These are phyloP conservation scores for Gryon sp. DNA, from an alignment of 1,140 invertebrate species.

Conservation along the genomic window DNA sequence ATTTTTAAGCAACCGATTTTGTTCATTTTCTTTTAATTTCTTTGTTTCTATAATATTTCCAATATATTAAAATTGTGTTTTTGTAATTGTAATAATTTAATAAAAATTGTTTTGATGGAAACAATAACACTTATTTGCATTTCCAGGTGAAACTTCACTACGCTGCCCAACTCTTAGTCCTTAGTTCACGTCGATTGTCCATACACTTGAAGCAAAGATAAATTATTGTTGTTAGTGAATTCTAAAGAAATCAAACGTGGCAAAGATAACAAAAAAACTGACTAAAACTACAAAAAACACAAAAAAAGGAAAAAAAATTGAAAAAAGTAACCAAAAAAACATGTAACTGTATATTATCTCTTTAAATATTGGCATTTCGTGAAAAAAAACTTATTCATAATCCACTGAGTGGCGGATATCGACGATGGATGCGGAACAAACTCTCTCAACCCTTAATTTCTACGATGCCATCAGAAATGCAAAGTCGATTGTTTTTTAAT, in stretches of 20 bases:
- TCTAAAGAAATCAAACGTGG: slow-evolving; percentile 52
- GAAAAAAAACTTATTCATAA: slow-evolving; percentile 68
- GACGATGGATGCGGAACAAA: slow-evolving; percentile 57
- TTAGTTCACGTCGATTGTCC: slow-evolving; percentile 78
- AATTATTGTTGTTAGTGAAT: slow-evolving; percentile 76
- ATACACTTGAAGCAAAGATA: slow-evolving; percentile 74
- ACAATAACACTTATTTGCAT: slow-evolving; percentile 16
- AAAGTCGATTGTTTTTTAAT: slow-evolving; percentile 69
- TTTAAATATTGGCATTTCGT: slow-evolving; percentile 72
- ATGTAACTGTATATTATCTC: slow-evolving; percentile 61
- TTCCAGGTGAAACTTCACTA: slow-evolving; percentile 73
- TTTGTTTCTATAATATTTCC: no score
- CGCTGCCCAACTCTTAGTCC: slow-evolving; percentile 78
- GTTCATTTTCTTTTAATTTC: background rate
- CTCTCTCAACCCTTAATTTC: slow-evolving; percentile 56
- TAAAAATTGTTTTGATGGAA: no score
- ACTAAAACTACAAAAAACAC: no score
- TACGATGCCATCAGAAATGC: slow-evolving; percentile 65
- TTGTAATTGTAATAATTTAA: no score
- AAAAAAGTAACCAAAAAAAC: slow-evolving; percentile 12
- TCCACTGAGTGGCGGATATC: slow-evolving; percentile 65
- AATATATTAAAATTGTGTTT: no score
- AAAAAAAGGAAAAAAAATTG: no score
- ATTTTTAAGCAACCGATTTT: no score
- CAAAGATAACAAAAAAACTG: slow-evolving; percentile 45